Percentiles rank a stretch among this genome's conserved stretches.
phyloP scores from a whole-genome alignment of 2,888 invertebrate genomes.

The Megaustenia siamemsis region DNA sequence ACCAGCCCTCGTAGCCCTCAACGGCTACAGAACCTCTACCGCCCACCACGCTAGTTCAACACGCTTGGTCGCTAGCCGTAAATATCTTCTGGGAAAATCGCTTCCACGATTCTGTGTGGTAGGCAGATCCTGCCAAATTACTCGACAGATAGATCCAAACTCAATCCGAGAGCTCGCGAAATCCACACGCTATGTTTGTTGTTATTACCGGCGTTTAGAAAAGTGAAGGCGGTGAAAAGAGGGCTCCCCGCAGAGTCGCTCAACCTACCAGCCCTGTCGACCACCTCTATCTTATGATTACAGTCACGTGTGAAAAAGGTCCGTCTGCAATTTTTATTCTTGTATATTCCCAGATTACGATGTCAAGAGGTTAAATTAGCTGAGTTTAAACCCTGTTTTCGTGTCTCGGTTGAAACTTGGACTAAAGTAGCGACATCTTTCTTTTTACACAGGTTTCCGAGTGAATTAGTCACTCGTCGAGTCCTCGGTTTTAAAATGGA shows the following conservation, averaged over 20 bases:
- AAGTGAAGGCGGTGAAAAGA: background rate
- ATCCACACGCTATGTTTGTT: background rate
- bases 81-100: background rate
- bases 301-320: background rate
- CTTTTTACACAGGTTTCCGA: too few species aligned
- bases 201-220: background rate
- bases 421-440: too few species aligned
- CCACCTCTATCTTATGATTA: background rate
- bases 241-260: background rate
- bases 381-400: too few species aligned
- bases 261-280: background rate
- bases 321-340: background rate
- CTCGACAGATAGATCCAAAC: conserved; percentile 1
- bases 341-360: background rate
- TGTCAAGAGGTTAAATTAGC: too few species aligned
- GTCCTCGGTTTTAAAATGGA: too few species aligned
- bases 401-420: too few species aligned
- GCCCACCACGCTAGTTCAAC: background rate
- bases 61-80: background rate
- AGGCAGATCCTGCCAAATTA: background rate
- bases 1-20: too few species aligned
- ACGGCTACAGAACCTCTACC: background rate
- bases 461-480: too few species aligned
- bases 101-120: background rate
- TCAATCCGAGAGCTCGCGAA: conserved; percentile 8